Evolutionary conservation across 2,888 invertebrate genomes (phyloP), one percentile per base, ranked within the genome.

Genomic region (Sarcophaga subvicina): DNA sequence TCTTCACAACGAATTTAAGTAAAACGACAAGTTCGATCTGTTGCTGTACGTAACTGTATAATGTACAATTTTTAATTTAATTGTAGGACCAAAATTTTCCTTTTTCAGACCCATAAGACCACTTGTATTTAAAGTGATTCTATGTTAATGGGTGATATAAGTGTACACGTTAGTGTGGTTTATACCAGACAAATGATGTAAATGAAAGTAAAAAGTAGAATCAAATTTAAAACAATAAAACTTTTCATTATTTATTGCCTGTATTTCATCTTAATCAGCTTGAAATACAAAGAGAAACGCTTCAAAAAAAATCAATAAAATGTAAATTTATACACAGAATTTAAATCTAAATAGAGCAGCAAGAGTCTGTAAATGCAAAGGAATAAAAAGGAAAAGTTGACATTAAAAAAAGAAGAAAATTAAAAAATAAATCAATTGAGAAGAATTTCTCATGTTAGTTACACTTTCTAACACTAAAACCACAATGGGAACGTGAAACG

Each of bases 231-330:
- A 17, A 14, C 17, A 14, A 37, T 37, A 37, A 37, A 37, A 17
- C 54, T 14, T 76, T 75, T 49, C 62, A 81, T 78, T 78, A 75
- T 72, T 66, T 82, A 84, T 84, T 82, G 84, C 71, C 71, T 72
- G 81, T 76, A 84, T 82, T 80, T 84, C 81, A 37, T 82, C 87
- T 82, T 87, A 87, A 84, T 87, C 84, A 87, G 81, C 84, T 80
- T 67, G 76, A 87, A 84, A 73, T 63, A 54, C 14, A 79, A 37
- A 22, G 64, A 76, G 22, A 27, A 49, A 47, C 20, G 49, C 3
- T 11, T 10, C 25, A 63, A 17, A 83, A 71, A 86, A 64, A 83
- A 83, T 83, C 83, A 73, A 86, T 86, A 72, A 83, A 70, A 70
- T 83, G 78, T 75, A 79, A 87, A 82, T 85, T 20, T 20, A 0